phyloP scores from a whole-genome alignment of 1,140 invertebrate species.

The Pomacea maculata region DNA sequence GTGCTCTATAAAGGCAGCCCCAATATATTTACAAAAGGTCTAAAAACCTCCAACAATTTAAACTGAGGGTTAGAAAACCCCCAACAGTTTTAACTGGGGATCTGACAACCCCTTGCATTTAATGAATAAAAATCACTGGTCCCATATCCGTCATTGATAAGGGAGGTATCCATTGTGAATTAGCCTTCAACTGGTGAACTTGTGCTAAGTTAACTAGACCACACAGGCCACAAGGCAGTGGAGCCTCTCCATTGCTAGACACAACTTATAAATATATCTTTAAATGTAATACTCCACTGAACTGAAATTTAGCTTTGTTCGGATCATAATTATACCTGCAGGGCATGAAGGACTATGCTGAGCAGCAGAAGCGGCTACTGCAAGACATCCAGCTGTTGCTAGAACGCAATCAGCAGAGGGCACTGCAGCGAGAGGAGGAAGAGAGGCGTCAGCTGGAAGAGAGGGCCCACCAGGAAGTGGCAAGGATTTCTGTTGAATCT shows the following conservation, averaged over 20 bases:
- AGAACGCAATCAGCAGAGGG: slow-evolving; percentile 52
- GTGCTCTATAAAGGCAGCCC: too few species aligned
- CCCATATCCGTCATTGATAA: too few species aligned
- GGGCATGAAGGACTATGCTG: slow-evolving; percentile 65
- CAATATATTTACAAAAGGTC: too few species aligned
- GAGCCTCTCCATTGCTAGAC: not conserved
- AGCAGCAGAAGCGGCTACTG: slow-evolving; percentile 61
- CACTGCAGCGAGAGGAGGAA: slow-evolving; percentile 46
- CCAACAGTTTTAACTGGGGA: too few species aligned
- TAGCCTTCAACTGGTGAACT: too few species aligned
- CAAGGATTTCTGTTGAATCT: slow-evolving; percentile 4
- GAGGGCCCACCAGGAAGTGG: slow-evolving; percentile 36
- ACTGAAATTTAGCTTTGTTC: not conserved
- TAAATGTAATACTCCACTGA: not conserved
- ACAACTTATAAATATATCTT: slow-evolving; percentile 2
- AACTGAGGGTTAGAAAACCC: too few species aligned
- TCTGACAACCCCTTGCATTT: too few species aligned
- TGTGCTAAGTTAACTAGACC: too few species aligned
- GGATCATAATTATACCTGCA: slow-evolving; percentile 30
- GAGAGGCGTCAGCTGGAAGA: slow-evolving; percentile 37
- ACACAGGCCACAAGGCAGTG: too few species aligned
- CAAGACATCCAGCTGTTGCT: slow-evolving; percentile 54
- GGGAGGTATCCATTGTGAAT: too few species aligned
- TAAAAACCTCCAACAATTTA: too few species aligned
- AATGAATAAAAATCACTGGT: too few species aligned